Evolutionary conservation across 2,797 vertebrate species (phyloP).

Genomic region (Myotis pilosus): DNA sequence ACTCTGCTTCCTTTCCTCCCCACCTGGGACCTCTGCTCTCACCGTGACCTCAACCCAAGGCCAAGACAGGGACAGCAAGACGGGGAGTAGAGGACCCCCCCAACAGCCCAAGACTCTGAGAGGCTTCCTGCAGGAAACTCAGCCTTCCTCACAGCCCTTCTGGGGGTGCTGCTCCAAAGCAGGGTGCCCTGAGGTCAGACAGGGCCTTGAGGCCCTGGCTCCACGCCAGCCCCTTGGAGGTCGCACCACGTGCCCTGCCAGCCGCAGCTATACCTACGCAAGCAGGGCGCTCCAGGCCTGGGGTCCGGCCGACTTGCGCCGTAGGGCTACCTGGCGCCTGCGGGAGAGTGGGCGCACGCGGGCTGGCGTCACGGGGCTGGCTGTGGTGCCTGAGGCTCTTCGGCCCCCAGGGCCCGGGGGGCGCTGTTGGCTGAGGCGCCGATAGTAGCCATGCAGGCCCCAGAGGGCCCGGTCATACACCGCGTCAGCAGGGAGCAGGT

Average conservation of each 20-base stretch:
- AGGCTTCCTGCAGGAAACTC: background rate
- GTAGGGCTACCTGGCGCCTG: slow-evolving; percentile 72
- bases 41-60: background rate
- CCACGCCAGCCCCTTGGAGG: background rate
- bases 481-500: slow-evolving; percentile 82
- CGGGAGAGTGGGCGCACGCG: slow-evolving; percentile 66
- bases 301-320: slow-evolving; percentile 74
- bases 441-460: slow-evolving; percentile 85
- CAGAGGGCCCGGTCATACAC: slow-evolving; percentile 57
- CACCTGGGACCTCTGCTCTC: background rate
- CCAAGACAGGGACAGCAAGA: background rate
- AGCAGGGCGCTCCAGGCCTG: slow-evolving; percentile 89
- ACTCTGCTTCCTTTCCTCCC: background rate
- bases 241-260: background rate
- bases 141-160: background rate
- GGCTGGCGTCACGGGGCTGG: slow-evolving; percentile 71
- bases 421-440: slow-evolving; percentile 82
- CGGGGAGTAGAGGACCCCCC: background rate
- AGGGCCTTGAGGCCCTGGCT: background rate
- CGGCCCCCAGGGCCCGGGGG: background rate
- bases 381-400: slow-evolving; percentile 54
- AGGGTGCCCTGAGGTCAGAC: background rate
- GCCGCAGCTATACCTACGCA: slow-evolving; percentile 87
- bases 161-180: rapidly evolving
- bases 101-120: background rate